Evolutionary conservation across 2,888 invertebrate genomes (phyloP).

Genomic region (Isotomurus palustris): DNA sequence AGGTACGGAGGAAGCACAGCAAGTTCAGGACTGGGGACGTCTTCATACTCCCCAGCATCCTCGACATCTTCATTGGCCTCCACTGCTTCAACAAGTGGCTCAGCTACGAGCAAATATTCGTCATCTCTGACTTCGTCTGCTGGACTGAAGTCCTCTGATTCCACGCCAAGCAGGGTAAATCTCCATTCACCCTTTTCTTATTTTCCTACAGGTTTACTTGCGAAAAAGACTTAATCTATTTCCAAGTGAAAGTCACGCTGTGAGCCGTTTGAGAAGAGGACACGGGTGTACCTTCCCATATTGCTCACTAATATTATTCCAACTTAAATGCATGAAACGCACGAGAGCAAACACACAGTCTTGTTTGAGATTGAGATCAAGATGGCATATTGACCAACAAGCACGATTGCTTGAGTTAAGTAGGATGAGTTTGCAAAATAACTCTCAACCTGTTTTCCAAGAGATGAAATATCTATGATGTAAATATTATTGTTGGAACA

Average conservation of each 20-base stretch:
- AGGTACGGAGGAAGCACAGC: constrained; percentile 22
- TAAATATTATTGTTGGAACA: too few species aligned
- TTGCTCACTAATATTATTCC: too few species aligned
- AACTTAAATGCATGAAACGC: too few species aligned
- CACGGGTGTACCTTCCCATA: too few species aligned
- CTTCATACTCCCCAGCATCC: constrained; percentile 27
- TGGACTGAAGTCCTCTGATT: constrained; percentile 16
- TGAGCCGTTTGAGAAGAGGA: too few species aligned
- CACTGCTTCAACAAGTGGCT: constrained; percentile 21
- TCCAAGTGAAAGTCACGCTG: too few species aligned
- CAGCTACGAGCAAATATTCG: constrained; percentile 19
- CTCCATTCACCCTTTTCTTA: neutral
- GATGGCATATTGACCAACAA: too few species aligned
- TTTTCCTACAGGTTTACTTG: neutral
- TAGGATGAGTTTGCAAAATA: neutral
- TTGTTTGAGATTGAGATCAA: too few species aligned
- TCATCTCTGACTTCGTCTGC: constrained; percentile 12
- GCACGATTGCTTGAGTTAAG: too few species aligned
- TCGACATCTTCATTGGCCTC: constrained; percentile 25
- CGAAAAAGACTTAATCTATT: too few species aligned
- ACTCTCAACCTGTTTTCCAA: neutral
- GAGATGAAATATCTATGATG: too few species aligned
- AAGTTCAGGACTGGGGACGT: constrained; percentile 19
- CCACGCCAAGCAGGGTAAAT: constrained; percentile 24
- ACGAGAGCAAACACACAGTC: too few species aligned